Conservation (phyloP, 1,140 invertebrate species). For the Dendrolimus kikuchii region DNA sequence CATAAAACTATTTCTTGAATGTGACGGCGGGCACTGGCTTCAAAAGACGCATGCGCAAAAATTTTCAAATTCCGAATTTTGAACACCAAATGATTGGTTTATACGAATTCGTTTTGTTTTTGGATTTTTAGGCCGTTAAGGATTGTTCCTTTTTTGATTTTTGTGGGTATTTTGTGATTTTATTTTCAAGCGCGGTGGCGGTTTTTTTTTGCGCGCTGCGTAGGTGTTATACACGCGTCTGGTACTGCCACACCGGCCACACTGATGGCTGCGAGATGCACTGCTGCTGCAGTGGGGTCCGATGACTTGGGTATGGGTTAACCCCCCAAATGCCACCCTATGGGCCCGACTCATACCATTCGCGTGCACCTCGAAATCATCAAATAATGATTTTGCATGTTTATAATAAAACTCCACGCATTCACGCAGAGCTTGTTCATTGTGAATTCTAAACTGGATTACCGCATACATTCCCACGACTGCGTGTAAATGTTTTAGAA, state of each 20-base stretch:
- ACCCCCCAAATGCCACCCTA: slow-evolving; percentile 52
- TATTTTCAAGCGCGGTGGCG: slow-evolving; percentile 36
- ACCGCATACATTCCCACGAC: too few species aligned
- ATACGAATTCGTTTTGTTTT: slow-evolving; percentile 30
- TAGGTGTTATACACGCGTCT: slow-evolving; percentile 66
- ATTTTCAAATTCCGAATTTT: slow-evolving; percentile 55
- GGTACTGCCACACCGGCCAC: slow-evolving; percentile 60
- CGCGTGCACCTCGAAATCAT: slow-evolving; percentile 63
- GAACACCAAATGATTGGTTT: slow-evolving; percentile 62
- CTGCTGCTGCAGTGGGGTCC: slow-evolving; percentile 49
- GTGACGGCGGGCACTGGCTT: slow-evolving; percentile 58
- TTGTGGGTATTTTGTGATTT: slow-evolving; percentile 14
- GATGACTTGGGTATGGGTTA: slow-evolving; percentile 41
- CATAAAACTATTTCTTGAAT: slow-evolving; percentile 66
- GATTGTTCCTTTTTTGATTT: slow-evolving; percentile 33
- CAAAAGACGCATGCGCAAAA: slow-evolving; percentile 61
- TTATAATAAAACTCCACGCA: slow-evolving; percentile 59
- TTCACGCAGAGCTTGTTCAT: slow-evolving; percentile 9
- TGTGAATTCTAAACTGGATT: slow-evolving; percentile 4
- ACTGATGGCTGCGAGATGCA: slow-evolving; percentile 58
- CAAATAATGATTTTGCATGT: slow-evolving; percentile 70
- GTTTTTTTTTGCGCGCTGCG: slow-evolving; percentile 58
- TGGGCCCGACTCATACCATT: slow-evolving; percentile 16
- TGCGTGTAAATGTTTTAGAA: slow-evolving; percentile 27
- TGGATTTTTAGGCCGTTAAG: slow-evolving; percentile 58